Evolutionary conservation across 2,113 vertebrate species (phyloP).

Genomic region (Rhinolophus ferrumequinum): DNA sequence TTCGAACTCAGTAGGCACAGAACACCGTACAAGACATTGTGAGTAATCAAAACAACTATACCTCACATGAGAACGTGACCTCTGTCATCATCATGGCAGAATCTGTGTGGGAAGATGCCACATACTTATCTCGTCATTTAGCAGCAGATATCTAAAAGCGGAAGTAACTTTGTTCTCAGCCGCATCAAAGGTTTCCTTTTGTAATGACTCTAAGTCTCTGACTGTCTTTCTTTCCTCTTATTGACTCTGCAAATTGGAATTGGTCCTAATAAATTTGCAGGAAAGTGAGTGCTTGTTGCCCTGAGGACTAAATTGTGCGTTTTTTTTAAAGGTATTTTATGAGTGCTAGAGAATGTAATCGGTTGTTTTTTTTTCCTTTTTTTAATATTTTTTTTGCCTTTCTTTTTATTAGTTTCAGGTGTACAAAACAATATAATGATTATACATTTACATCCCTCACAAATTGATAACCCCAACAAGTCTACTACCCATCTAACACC

Average conservation of each 20-base stretch:
- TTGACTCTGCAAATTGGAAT: not conserved
- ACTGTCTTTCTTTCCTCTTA: not conserved
- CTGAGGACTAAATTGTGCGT: not conserved
- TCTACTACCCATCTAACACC: no score
- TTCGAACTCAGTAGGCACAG: not conserved
- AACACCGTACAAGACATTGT: not conserved
- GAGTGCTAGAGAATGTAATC: not conserved
- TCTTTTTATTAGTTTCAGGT: no score
- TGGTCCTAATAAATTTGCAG: not conserved
- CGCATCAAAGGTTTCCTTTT: not conserved
- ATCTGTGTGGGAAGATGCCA: not conserved
- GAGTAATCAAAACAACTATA: not conserved
- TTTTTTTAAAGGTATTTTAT: not conserved
- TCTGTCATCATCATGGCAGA: not conserved
- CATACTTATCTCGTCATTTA: not conserved
- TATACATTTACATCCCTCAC: no score
- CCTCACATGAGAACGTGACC: not conserved
- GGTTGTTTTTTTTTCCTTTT: not conserved
- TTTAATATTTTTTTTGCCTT: no score
- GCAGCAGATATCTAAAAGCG: not conserved
- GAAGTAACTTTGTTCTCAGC: not conserved
- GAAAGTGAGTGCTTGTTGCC: not conserved
- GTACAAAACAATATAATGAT: no score
- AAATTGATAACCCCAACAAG: no score
- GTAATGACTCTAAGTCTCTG: not conserved